Evolutionary conservation across 2,888 invertebrate genomes (phyloP), one percentile per base, ranked within the genome.

Genomic region (Conchocele bisecta): DNA sequence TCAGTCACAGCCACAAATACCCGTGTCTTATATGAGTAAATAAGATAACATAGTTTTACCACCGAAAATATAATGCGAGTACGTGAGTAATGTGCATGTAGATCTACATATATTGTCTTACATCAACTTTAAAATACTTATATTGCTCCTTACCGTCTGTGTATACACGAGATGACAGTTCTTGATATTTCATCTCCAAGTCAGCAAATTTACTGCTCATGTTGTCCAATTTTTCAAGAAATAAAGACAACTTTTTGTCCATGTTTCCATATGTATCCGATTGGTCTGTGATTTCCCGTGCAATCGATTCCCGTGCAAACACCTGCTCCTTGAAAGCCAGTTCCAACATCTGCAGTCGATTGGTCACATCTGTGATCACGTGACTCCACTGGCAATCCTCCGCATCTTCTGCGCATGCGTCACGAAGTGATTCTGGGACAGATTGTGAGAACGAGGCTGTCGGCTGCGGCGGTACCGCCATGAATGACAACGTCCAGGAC

Each of bases 281-380:
- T 39, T 87, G 85, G 60, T 86, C 84, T 41, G 70, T 82, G n/a
- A 86, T 82, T 50, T 84, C 86, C 15, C 80, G 75, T 20, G 83
- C 84, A 22, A 87, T 83, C 6, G 77, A 68, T 56, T 85, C 85
- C 9, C 86, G 71, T 6, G 83, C 85, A 29, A 76, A 75, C 3
- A 84, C 84, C 66, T 88, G 86, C 51, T 88, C 86, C 41, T 86
- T 86, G 73, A 86, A 87, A 1, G 86, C 86, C 67, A 83, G 79
- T 72, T 88, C 88, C 29, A 87, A 71, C 7, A 84, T 67, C 11
- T 84, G 84, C 13, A 88, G 75, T 11, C 86, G 76, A 53, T 86
- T 82, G 56, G 83, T 75, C 33, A 88, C 58, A 50, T 87, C 86
- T 17, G 83, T 79, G 56, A 87, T 74, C 29, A 84, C 82, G 58